These are phyloP conservation scores for Semicossyphus pulcher DNA, from an alignment of 2,113 vertebrate genomes.

Conservation along the genomic window DNA sequence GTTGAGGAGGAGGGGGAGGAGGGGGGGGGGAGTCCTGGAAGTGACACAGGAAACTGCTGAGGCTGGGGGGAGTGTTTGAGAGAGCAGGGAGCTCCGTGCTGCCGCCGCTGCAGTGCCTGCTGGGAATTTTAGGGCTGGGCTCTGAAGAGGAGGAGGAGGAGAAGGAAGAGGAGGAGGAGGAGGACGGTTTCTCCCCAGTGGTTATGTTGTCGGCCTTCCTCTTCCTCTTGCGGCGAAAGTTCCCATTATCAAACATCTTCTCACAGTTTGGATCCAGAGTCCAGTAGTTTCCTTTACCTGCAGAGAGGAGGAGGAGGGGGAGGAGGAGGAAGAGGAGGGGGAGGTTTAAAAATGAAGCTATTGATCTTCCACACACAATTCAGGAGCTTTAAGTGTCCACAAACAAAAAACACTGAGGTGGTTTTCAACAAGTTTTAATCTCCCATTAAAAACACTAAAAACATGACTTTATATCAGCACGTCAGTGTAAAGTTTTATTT, in stretches of 20 bases:
- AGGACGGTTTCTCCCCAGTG: conserved; percentile 44
- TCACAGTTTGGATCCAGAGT: conserved; percentile 96
- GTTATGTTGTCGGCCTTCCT: conserved; percentile 86
- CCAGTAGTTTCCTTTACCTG: conserved; percentile 99
- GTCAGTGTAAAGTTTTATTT: too few species aligned
- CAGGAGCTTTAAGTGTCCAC: background rate
- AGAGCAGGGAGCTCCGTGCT: conserved; percentile 75
- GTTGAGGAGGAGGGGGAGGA: background rate
- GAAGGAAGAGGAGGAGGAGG: conserved; percentile 44
- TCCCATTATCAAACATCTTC: conserved; percentile 98
- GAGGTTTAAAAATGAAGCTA: background rate
- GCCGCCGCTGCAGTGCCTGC: conserved; percentile 34
- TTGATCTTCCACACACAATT: background rate
- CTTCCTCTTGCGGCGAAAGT: conserved; percentile 95
- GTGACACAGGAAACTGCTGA: conserved; percentile 86
- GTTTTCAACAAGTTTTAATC: too few species aligned
- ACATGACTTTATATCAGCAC: too few species aligned
- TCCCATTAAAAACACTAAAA: too few species aligned
- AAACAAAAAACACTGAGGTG: background rate
- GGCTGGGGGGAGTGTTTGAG: conserved; percentile 69
- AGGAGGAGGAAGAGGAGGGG: background rate
- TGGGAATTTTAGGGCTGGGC: conserved; percentile 79
- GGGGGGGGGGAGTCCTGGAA: conserved; percentile 70
- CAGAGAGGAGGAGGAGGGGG: conserved; percentile 27
- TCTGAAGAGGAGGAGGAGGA: conserved; percentile 78